phyloP scores from a whole-genome alignment of 2,888 invertebrate species.

The Eledone cirrhosa region DNA sequence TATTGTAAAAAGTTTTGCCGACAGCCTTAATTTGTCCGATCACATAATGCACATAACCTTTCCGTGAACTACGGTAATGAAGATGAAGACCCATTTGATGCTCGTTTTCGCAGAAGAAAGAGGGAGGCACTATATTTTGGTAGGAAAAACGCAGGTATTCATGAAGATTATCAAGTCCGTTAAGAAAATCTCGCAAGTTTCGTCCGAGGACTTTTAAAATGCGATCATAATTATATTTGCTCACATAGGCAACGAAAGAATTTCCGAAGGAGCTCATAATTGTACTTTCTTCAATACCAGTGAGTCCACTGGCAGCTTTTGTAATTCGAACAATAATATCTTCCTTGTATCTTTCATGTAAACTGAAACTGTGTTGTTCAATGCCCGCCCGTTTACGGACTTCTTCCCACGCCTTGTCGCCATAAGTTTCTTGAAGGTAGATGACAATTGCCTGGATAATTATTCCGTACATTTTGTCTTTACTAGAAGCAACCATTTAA shows the following conservation, averaged over 20 bases:
- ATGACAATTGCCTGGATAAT: conserved; percentile 92
- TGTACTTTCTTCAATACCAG: conserved; percentile 81
- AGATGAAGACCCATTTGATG: conserved; percentile 86
- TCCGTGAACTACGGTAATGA: conserved; percentile 82
- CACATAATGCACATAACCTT: conserved; percentile 94
- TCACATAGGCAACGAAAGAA: conserved; percentile 90
- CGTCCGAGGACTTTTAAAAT: conserved; percentile 73
- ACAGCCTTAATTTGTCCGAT: conserved; percentile 95
- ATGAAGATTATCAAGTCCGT: conserved; percentile 92
- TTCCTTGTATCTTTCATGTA: conserved; percentile 93
- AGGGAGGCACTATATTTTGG: conserved; percentile 88
- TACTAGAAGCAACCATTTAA: background rate
- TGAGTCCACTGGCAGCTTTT: conserved; percentile 52
- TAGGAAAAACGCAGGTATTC: conserved; percentile 97
- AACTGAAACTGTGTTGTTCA: conserved; percentile 78
- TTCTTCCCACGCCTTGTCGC: conserved; percentile 93
- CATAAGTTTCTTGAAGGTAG: conserved; percentile 91
- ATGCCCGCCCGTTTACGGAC: conserved; percentile 86
- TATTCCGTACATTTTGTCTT: conserved; percentile 86
- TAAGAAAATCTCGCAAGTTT: conserved; percentile 94
- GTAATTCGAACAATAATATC: conserved; percentile 84
- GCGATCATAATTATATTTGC: conserved; percentile 91
- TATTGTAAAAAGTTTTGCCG: conserved; percentile 91
- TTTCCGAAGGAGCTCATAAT: conserved; percentile 95
- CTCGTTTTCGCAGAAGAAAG: conserved; percentile 96